phyloP scores from a whole-genome alignment of 2,113 vertebrate genomes.

The Cryptoleucopteryx plumbea region DNA sequence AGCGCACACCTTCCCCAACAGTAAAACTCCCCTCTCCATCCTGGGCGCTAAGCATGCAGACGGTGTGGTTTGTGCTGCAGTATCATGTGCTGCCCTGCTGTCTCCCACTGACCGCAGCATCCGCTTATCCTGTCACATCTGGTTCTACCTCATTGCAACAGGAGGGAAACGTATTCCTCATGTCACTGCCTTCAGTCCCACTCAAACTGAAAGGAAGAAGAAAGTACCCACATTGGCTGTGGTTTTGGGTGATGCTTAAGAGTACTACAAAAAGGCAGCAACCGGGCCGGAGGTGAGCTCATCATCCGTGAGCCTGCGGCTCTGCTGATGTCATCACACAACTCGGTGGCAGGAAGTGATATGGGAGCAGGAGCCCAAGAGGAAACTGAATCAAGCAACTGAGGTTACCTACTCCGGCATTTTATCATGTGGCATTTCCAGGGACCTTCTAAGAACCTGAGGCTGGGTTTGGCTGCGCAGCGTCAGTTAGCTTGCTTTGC shows the following conservation, averaged over 20 bases:
- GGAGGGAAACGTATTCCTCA: not conserved
- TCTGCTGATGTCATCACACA: conserved; percentile 11
- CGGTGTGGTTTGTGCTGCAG: not conserved
- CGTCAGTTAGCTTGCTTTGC: not conserved
- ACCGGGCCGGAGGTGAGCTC: conserved; percentile 26
- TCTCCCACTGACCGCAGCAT: not conserved
- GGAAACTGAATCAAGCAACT: conserved; percentile 24
- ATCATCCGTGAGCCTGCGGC: not conserved
- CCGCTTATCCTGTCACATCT: not conserved
- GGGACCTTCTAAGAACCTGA: conserved; percentile 40
- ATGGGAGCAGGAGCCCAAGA: not conserved
- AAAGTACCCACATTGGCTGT: not conserved
- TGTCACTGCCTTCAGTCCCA: not conserved
- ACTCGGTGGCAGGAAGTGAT: conserved; percentile 30
- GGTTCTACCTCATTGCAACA: not conserved
- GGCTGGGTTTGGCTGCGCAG: not conserved
- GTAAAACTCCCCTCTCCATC: not conserved
- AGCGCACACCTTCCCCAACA: not conserved
- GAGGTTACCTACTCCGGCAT: conserved; percentile 6
- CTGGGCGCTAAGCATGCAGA: rapidly evolving
- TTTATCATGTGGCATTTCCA: not conserved
- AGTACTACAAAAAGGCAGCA: not conserved
- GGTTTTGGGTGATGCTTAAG: not conserved
- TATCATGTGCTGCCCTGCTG: rapidly evolving
- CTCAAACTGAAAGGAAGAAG: not conserved